Conservation (phyloP, 2,888 invertebrate genomes). For the Scaptomyza caliginosa region DNA sequence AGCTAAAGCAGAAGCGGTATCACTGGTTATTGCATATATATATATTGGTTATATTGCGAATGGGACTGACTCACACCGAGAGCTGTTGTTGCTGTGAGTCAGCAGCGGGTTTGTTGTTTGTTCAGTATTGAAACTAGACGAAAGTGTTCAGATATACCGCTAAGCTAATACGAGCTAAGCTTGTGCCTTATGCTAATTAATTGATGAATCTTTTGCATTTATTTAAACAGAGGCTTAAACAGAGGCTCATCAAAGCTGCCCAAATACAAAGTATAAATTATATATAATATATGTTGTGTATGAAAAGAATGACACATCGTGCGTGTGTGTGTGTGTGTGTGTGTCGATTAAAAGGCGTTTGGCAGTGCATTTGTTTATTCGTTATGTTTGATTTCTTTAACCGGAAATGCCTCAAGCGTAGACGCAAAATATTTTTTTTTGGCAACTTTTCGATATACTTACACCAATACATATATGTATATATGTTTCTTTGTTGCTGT, state of each 20-base stretch:
- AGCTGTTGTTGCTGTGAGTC: conserved; percentile 40
- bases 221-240: conserved; percentile 1
- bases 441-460: conserved; percentile 6
- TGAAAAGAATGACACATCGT: conserved; percentile 70
- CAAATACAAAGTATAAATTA: conserved; percentile 30
- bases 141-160: conserved; percentile 35
- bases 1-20: neutral
- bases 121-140: conserved; percentile 57
- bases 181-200: conserved; percentile 70
- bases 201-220: conserved; percentile 55
- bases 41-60: neutral
- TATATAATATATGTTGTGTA: conserved; percentile 26
- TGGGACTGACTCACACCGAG: conserved; percentile 31
- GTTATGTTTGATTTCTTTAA: conserved; percentile 21
- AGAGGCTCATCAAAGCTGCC: conserved; percentile 38
- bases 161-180: conserved; percentile 44
- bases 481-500: neutral
- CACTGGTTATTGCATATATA: conserved; percentile 22
- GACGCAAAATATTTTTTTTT: conserved; percentile 22
- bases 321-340: no score
- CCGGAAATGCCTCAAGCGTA: conserved; percentile 66
- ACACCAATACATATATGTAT: neutral
- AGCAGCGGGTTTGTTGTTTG: conserved; percentile 46
- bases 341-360: conserved; percentile 6
- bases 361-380: conserved; percentile 47